phyloP scores from a whole-genome alignment of 2,797 vertebrate genomes.

The Naso thynnoides region DNA sequence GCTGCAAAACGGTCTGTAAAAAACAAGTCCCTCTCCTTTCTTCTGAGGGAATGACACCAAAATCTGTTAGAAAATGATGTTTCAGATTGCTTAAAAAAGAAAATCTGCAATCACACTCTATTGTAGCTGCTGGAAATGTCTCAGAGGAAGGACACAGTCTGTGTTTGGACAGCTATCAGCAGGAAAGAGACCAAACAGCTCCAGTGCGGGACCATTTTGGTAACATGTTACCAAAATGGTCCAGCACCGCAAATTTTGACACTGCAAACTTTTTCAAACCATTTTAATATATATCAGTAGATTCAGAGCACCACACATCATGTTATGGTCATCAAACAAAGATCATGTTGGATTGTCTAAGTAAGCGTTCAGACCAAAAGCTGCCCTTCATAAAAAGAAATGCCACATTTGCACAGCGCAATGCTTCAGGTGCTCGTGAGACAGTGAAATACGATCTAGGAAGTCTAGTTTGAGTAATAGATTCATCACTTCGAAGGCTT shows the following conservation, averaged over 20 bases:
- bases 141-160: constrained; percentile 32
- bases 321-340: not conserved
- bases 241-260: not conserved
- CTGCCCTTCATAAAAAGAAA: not conserved
- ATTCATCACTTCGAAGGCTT: constrained; percentile 3
- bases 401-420: not conserved
- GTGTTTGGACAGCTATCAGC: constrained; percentile 31
- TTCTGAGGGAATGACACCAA: constrained; percentile 23
- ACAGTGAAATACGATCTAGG: constrained; percentile 16
- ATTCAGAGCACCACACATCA: not conserved
- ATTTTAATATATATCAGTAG: not conserved
- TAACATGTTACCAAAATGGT: constrained; percentile 17
- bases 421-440: not conserved
- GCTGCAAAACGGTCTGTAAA: constrained; percentile 30
- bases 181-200: constrained; percentile 22
- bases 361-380: not conserved
- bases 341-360: not conserved
- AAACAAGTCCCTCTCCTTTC: not conserved
- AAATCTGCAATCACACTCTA: constrained; percentile 20
- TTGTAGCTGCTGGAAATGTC: constrained; percentile 35
- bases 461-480: constrained; percentile 9
- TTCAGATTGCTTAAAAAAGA: constrained; percentile 29
- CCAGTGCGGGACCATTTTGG: too few species aligned
- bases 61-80: constrained; percentile 14
- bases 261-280: not conserved